Conservation (phyloP, 92 coral and sea anemone species). For the Chrysogorgia sp. region DNA sequence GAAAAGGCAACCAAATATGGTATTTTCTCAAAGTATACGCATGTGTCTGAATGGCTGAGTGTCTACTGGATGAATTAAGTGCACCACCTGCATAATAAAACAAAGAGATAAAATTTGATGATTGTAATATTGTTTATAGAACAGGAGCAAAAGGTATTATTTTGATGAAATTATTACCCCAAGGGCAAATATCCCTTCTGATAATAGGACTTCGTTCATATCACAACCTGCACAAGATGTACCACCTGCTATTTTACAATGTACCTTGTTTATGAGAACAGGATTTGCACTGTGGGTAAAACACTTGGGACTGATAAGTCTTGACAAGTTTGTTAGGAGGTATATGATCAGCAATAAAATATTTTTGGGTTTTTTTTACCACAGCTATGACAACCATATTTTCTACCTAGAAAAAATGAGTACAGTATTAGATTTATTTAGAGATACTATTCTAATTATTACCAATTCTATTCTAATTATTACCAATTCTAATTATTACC, state of each 20-base stretch:
- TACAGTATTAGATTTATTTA: no score
- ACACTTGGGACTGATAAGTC: slow-evolving; percentile 71
- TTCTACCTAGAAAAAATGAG: slow-evolving; percentile 59
- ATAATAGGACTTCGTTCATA: not conserved
- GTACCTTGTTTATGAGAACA: slow-evolving; percentile 90
- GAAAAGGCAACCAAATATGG: slow-evolving; percentile 89
- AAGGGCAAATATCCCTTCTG: not conserved
- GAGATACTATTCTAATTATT: no score
- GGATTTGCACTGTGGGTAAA: slow-evolving; percentile 87
- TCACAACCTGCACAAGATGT: not conserved
- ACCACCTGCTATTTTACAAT: not conserved
- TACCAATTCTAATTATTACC: no score
- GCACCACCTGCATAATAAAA: slow-evolving; percentile 66
- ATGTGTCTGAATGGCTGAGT: slow-evolving; percentile 72
- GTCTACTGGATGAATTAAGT: slow-evolving; percentile 58
- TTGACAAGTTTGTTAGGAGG: slow-evolving; percentile 91
- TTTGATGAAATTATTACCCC: not conserved
- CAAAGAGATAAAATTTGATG: not conserved
- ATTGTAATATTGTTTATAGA: not conserved
- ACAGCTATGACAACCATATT: slow-evolving; percentile 93
- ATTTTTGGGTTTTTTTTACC: slow-evolving; percentile 71
- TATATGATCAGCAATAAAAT: slow-evolving; percentile 91
- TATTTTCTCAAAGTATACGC: slow-evolving; percentile 73
- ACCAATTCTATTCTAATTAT: no score
- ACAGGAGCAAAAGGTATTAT: no score